Evolutionary conservation across 2,113 vertebrate genomes (phyloP).

Genomic region (Lycaon pictus): DNA sequence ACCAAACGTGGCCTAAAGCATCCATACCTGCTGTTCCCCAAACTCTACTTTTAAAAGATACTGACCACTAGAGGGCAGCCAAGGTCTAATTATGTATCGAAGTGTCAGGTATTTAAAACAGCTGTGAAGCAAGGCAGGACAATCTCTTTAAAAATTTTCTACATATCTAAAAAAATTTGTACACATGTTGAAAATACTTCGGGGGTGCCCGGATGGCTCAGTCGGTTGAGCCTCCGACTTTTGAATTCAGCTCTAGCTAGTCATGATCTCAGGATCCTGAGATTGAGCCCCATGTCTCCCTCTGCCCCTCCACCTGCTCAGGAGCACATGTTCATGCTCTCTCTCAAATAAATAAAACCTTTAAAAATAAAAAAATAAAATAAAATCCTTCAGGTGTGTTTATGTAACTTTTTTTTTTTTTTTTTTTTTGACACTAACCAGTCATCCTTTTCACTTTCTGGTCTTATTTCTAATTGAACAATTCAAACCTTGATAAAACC

Average conservation of each 20-base stretch:
- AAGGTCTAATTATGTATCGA: neutral
- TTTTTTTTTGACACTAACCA: neutral
- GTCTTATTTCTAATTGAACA: neutral
- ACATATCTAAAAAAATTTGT: neutral
- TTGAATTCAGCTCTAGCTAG: too few species aligned
- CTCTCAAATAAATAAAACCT: too few species aligned
- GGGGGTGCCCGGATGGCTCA: neutral
- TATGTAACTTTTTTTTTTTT: too few species aligned
- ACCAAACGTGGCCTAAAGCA: neutral
- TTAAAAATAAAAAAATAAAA: too few species aligned
- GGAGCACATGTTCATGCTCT: too few species aligned
- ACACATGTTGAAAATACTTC: neutral
- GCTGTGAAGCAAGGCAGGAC: neutral
- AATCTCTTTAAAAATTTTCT: neutral
- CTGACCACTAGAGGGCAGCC: constrained; percentile 63
- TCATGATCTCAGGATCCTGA: too few species aligned
- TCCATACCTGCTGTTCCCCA: neutral
- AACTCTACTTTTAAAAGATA: neutral
- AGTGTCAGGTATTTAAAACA: neutral
- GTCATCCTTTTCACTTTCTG: neutral
- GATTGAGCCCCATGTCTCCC: too few species aligned
- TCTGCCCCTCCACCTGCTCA: too few species aligned
- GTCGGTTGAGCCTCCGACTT: too few species aligned
- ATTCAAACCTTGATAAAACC: constrained; percentile 13
- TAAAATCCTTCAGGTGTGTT: neutral